A percentile compares a stretch with the other conserved stretches of the same genome.
Conservation (phyloP, 2,113 vertebrate genomes). For the Mormyrus iriodes region DNA sequence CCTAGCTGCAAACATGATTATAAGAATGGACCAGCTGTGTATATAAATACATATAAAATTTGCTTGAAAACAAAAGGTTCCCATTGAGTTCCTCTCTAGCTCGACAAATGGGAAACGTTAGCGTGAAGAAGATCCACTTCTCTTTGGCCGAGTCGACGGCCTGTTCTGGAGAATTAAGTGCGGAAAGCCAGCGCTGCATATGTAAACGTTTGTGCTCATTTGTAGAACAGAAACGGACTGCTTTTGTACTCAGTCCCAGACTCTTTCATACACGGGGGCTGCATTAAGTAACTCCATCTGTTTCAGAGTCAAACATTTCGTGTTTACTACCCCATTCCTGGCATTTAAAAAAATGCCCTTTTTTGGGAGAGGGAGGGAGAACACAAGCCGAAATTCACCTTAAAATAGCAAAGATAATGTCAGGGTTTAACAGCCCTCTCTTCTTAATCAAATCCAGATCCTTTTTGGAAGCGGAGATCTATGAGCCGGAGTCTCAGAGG, state of each 20-base stretch:
- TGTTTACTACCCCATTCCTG: conserved; percentile 28
- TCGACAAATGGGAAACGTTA: background rate
- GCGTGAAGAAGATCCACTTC: background rate
- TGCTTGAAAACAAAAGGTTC: background rate
- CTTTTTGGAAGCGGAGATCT: conserved; percentile 24
- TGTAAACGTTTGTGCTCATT: background rate
- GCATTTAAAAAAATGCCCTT: conserved; percentile 16
- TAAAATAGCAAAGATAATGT: conserved; percentile 35
- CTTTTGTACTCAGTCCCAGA: conserved; percentile 11
- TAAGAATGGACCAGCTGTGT: background rate
- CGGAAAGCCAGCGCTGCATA: background rate
- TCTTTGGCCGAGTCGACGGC: background rate
- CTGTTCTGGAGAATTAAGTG: background rate
- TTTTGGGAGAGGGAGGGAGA: conserved; percentile 25
- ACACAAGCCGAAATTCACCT: conserved; percentile 30
- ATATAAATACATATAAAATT: background rate
- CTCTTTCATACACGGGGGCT: conserved; percentile 16
- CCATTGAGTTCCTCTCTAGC: conserved; percentile 13
- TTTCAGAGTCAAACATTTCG: conserved; percentile 27
- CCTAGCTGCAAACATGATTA: background rate
- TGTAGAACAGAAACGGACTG: conserved; percentile 4
- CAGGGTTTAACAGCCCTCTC: conserved; percentile 30
- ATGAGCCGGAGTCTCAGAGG: conserved; percentile 21
- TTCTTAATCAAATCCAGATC: conserved; percentile 39
- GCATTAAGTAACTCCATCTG: conserved; percentile 31